phyloP scores from a whole-genome alignment of 2,797 vertebrate species.

The Dendrocincla fuliginosa region DNA sequence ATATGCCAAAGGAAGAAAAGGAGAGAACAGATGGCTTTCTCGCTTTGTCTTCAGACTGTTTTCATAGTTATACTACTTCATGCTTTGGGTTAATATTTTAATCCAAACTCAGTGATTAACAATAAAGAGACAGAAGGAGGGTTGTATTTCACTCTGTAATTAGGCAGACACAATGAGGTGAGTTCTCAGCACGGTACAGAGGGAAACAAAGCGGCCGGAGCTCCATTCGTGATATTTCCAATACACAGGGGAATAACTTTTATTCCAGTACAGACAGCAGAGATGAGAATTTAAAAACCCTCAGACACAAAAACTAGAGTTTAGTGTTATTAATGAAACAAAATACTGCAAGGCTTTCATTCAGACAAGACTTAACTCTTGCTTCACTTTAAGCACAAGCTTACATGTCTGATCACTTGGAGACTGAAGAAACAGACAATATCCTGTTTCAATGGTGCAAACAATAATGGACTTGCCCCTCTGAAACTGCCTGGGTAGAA shows the following conservation, averaged over 20 bases:
- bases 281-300: not conserved
- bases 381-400: not conserved
- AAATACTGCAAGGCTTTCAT: not conserved
- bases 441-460: not conserved
- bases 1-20: not conserved
- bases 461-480: not conserved
- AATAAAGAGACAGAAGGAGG: conserved; percentile 21
- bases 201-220: not conserved
- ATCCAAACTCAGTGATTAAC: conserved; percentile 46
- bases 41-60: conserved; percentile 14
- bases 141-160: conserved; percentile 57
- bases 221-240: conserved; percentile 48
- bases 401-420: not conserved
- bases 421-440: not conserved
- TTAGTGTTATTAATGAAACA: conserved; percentile 41
- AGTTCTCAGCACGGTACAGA: conserved; percentile 40
- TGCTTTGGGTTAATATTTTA: conserved; percentile 54
- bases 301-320: not conserved
- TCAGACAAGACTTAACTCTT: not conserved
- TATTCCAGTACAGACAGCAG: not conserved
- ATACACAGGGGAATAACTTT: conserved; percentile 44
- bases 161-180: conserved; percentile 62
- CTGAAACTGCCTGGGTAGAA: not conserved
- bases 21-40: conserved; percentile 43
- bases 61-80: not conserved